Conservation (phyloP, 2,888 invertebrate genomes). For the Gisinianus flammeolus region DNA sequence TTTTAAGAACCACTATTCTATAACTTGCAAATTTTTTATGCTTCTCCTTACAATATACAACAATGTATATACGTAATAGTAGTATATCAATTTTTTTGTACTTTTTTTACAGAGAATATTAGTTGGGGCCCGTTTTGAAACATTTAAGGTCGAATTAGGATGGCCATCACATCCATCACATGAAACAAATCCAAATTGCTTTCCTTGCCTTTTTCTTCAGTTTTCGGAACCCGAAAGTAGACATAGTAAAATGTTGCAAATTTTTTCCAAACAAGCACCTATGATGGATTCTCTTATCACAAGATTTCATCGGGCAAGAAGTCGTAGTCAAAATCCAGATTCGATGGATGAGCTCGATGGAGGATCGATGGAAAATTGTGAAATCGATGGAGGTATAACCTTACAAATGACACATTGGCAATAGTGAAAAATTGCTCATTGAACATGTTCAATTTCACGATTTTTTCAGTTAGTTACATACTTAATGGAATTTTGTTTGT, state of each 20-base stretch:
- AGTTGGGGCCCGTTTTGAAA: conserved; percentile 83
- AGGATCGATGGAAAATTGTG: conserved; percentile 47
- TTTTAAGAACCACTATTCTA: no score
- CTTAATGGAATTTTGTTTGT: neutral
- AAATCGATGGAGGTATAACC: conserved; percentile 56
- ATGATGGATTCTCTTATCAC: conserved; percentile 58
- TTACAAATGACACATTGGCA: no score
- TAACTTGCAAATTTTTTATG: no score
- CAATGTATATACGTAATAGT: neutral
- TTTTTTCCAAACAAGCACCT: conserved; percentile 67
- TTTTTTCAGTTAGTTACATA: no score
- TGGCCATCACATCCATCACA: conserved; percentile 84
- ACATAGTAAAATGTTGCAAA: conserved; percentile 75
- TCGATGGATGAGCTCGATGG: conserved; percentile 47
- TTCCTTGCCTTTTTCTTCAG: conserved; percentile 91
- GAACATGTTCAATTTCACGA: no score
- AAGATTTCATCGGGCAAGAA: conserved; percentile 53
- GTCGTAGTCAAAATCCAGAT: conserved; percentile 49
- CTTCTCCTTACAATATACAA: neutral
- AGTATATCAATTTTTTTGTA: neutral
- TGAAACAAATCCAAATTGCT: conserved; percentile 78
- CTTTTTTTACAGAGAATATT: conserved; percentile 73
- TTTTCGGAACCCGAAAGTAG: conserved; percentile 82
- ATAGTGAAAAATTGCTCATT: neutral
- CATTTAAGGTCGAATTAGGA: conserved; percentile 91